A percentile compares a stretch with the other conserved stretches of the same genome.
phyloP scores from a whole-genome alignment of 1,140 invertebrate genomes.

The Brachionus rotundiformis region DNA sequence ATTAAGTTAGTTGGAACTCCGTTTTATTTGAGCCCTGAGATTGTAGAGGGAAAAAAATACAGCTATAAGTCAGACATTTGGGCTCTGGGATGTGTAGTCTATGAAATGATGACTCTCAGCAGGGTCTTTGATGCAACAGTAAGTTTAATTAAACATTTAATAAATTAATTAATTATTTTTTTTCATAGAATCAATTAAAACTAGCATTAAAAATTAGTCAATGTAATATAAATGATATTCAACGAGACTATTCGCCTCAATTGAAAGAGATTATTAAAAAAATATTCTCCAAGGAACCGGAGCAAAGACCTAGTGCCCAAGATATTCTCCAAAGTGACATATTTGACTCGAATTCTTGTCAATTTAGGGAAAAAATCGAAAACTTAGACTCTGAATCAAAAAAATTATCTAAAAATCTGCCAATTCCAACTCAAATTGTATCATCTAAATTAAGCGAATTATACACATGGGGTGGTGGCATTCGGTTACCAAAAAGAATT shows the following conservation, averaged over 20 bases:
- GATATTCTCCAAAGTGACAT: not conserved
- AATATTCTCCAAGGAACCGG: constrained; percentile 59
- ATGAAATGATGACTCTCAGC: constrained; percentile 71
- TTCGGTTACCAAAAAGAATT: constrained; percentile 60
- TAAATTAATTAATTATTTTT: not conserved
- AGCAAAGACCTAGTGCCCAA: constrained; percentile 42
- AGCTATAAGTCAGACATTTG: constrained; percentile 74
- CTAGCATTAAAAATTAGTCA: constrained; percentile 62
- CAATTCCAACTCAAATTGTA: constrained; percentile 5
- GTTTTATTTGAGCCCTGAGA: constrained; percentile 81
- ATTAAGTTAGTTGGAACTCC: constrained; percentile 76
- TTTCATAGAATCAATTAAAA: constrained; percentile 60
- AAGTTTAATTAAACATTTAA: constrained; percentile 55
- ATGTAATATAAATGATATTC: constrained; percentile 56
- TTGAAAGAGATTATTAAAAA: constrained; percentile 57
- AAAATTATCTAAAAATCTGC: not conserved
- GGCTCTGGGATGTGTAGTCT: constrained; percentile 80
- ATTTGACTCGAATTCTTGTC: not conserved
- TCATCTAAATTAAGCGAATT: constrained; percentile 38
- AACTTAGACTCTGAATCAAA: not conserved
- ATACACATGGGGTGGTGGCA: constrained; percentile 57
- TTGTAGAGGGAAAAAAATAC: constrained; percentile 73
- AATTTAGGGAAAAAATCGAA: constrained; percentile 29
- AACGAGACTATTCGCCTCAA: constrained; percentile 56
- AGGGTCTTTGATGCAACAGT: constrained; percentile 70